These are phyloP conservation scores for Drosophila teissieri DNA, from an alignment of 1,140 invertebrate genomes.

Conservation along the genomic window DNA sequence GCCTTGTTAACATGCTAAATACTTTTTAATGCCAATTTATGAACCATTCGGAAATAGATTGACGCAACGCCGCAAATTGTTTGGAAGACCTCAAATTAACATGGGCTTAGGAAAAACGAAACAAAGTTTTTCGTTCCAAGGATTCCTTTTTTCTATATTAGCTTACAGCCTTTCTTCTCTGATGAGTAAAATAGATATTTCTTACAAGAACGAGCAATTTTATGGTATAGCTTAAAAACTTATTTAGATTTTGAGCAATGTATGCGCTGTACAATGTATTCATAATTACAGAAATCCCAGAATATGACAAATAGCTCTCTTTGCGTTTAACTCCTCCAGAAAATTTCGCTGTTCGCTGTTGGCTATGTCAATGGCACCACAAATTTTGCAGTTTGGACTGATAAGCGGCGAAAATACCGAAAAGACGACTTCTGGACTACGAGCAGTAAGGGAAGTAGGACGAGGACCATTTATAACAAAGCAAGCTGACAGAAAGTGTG, in stretches of 20 bases:
- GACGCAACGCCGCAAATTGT: background rate
- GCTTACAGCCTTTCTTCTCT: no score
- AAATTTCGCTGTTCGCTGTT: conserved; percentile 21
- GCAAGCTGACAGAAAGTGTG: conserved; percentile 60
- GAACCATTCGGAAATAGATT: conserved; percentile 11
- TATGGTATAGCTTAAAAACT: background rate
- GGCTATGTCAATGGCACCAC: conserved; percentile 31
- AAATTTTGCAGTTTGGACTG: conserved; percentile 41
- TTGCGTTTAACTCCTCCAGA: conserved; percentile 3
- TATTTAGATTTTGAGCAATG: conserved; percentile 11
- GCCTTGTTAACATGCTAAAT: conserved; percentile 79
- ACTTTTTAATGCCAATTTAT: conserved; percentile 76
- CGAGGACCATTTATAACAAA: conserved; percentile 72
- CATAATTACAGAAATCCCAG: conserved; percentile 27
- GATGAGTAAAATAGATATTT: background rate
- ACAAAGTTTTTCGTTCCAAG: background rate
- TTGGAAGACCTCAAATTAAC: background rate
- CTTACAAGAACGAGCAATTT: no score
- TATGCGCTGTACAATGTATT: conserved; percentile 22
- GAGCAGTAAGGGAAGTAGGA: conserved; percentile 7
- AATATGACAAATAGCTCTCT: conserved; percentile 25
- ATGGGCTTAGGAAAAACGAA: background rate
- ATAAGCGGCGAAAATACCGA: conserved; percentile 65
- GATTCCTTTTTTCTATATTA: no score
- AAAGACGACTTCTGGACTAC: conserved; percentile 43